Base-by-base conservation (phyloP, 2,113 vertebrate species). In the Nyctibius bracteatus region DNA sequence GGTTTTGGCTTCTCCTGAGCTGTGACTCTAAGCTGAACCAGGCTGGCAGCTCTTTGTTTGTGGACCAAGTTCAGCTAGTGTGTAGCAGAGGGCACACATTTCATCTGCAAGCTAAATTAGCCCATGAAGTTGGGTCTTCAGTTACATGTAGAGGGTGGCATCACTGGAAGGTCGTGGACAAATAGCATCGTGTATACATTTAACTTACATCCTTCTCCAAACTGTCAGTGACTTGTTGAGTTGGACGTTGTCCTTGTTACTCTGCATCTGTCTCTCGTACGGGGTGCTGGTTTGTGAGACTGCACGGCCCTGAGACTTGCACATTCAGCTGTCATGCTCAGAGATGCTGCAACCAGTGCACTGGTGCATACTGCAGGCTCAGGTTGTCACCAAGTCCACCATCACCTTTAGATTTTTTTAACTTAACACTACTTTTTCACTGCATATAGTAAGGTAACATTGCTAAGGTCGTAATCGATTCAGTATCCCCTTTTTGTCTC, bases 391-490 rank as follows among this genome's bases (percentile, higher is more conserved):
- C 44, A 20, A n/a, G 30, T 59, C 57, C 72, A 47, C 39, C n/a
- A 21, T 52, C 83, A 35, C 65, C 31, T 86, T n/a, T 9, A 8
- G 35, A 8, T 25, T 51, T 49, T 52, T 55, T 85, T 24, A 33
- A 35, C 30, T n/a, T 55, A 51, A 46, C 8, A 4, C 41, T 33
- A 1, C 43, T 72, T 51, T 88, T 71, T 27, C 61, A 39, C 73
- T 33, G 18, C 4, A 0, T 68, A 13, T 30, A 52, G 65, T 1
- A 9, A 65, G 58, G 18, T 8, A 46, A 12, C 43, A 8, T 30
- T 37, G 49, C 41, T 86, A 5, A 75, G 37, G 57, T 22, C 0
- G 0, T 28, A 46, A 37, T 33, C 1, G 5, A 7, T 46, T 16
- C 41, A 15, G 37, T 28, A 15, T 43, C 30, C 43, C 33, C 20